These are phyloP conservation scores for Halocaridina rubra DNA, from an alignment of 2,888 invertebrate genomes.

Conservation along the genomic window DNA sequence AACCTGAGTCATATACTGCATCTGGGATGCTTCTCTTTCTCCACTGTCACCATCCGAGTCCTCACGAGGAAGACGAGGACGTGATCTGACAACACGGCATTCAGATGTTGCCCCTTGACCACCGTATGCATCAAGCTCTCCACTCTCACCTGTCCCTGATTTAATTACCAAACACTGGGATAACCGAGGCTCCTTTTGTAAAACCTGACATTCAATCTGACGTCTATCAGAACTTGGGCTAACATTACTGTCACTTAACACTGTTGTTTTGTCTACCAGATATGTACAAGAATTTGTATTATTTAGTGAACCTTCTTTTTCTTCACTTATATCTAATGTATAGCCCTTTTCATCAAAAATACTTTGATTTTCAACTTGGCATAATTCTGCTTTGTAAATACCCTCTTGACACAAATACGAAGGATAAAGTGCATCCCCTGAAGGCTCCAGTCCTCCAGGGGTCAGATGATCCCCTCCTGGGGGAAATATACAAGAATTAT, in stretches of 20 bases:
- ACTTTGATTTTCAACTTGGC: background rate
- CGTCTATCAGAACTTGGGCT: constrained; percentile 9
- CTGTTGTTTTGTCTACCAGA: too few relatives aligned
- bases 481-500: constrained; percentile 14
- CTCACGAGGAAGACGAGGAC: constrained; percentile 51
- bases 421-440: background rate
- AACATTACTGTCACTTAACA: background rate
- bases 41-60: constrained; percentile 56
- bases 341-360: too few relatives aligned
- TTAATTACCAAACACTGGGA: constrained; percentile 57
- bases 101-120: constrained; percentile 49
- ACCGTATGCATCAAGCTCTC: constrained; percentile 8
- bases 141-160: constrained; percentile 33
- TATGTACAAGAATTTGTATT: too few relatives aligned
- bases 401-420: background rate
- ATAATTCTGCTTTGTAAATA: background rate
- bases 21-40: constrained; percentile 37
- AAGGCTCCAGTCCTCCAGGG: constrained; percentile 34
- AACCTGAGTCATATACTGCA: constrained; percentile 21
- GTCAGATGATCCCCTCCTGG: constrained; percentile 25
- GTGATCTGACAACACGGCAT: constrained; percentile 40
- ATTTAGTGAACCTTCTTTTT: too few relatives aligned
- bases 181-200: constrained; percentile 47
- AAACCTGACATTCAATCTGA: constrained; percentile 47
- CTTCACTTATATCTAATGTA: too few relatives aligned